A percentile compares a stretch with the other conserved stretches of the same genome.
Conservation (phyloP, 2,888 invertebrate species). For the Ectemnius continuus region DNA sequence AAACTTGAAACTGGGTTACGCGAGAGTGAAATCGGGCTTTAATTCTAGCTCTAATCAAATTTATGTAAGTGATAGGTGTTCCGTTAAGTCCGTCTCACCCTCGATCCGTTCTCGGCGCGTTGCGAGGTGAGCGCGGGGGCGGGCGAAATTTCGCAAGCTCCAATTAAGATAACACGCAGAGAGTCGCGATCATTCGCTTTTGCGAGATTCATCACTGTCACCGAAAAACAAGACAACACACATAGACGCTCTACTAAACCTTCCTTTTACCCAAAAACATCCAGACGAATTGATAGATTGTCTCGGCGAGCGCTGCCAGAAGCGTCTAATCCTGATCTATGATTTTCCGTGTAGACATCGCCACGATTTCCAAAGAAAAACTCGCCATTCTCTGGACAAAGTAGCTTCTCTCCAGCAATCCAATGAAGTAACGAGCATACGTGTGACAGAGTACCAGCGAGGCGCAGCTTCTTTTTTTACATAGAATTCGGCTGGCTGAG, state of each 20-base stretch:
- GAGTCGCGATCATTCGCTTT: not conserved
- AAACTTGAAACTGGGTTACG: too few species aligned
- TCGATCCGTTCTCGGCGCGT: not conserved
- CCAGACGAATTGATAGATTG: conserved; percentile 6
- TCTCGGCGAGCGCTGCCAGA: not conserved
- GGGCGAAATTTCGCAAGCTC: not conserved
- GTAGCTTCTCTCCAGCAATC: too few species aligned
- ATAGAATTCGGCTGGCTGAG: too few species aligned
- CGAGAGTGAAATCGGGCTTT: too few species aligned
- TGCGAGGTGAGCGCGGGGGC: not conserved
- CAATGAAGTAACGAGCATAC: too few species aligned
- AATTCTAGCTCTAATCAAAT: not conserved
- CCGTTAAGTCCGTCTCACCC: not conserved
- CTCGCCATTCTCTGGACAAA: too few species aligned
- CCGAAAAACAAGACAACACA: not conserved
- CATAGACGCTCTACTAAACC: not conserved
- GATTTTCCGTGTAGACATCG: not conserved
- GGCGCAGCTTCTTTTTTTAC: too few species aligned
- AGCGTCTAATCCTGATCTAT: conserved; percentile 3
- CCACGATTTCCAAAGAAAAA: too few species aligned
- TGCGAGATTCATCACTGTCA: not conserved
- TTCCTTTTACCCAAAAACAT: not conserved
- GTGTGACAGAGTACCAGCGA: too few species aligned
- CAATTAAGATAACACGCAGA: conserved; percentile 7
- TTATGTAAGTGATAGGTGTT: not conserved